Base-by-base conservation (phyloP, 2,797 vertebrate genomes). In the Pipistrellus pipistrellus region DNA sequence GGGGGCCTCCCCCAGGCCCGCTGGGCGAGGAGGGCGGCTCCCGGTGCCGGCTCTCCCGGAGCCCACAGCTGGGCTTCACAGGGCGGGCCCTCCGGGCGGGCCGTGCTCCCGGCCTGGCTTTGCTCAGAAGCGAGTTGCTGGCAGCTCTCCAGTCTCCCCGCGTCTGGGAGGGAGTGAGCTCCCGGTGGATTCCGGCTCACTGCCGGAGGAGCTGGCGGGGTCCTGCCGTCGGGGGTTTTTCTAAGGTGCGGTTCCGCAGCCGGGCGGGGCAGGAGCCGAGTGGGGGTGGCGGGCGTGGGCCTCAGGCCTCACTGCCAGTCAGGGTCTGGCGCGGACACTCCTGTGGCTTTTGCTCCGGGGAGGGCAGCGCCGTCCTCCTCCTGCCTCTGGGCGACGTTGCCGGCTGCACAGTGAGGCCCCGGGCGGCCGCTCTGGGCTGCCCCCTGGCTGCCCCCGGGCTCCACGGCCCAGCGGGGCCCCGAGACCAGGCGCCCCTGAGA, bases 331-430 rank as follows among this genome's bases (percentile, higher is more conserved):
- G 0, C 0, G 32, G 71, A 8, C 41, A 23, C 12, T 6, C 0
- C 20, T 46, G 44, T 12, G 11, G 44, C 44, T 46, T 46, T 46
- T 11, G 44, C 44, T 46, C 9, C 66, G 12, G 57, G 88, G 66
- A 4, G 8, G 38, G 46, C 1, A 1, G 18, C 1, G 0, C 10
- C 25, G 0, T 6, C 46, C 0, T 10, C 62, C 41, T 76, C 2
- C 0, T 17, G 32, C 0, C 4, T 6, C 2, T 7, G 1, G 1
- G 30, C 10, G 0, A 51, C 48, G 0, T 38, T 0, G 0, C 59
- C 21, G 1, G 35, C 12, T 46, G 30, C 8, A 25, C 7, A 46
- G 44, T 2, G 10, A 41, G 41, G 18, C 23, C 32, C 76, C 6
- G 4, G 2, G 15, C 2, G 17, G 15, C 0, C 1, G 8, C 32